A percentile compares a stretch with the other conserved stretches of the same genome.
Conservation (phyloP, 2,888 invertebrate species). For the Physocephala rufipes region DNA sequence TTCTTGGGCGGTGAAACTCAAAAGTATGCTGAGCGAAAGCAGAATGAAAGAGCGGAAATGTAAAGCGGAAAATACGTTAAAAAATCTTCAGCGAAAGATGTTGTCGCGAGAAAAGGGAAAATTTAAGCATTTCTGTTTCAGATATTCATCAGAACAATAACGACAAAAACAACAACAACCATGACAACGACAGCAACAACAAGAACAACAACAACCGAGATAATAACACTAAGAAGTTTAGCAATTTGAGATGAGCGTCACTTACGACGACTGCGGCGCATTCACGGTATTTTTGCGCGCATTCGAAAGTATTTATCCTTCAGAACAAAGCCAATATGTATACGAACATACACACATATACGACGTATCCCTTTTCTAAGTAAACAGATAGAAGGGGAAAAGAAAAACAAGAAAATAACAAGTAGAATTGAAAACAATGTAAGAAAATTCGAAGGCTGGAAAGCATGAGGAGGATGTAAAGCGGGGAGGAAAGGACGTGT, state of each 20-base stretch:
- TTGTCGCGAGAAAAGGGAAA: neutral
- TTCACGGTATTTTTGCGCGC: conserved; percentile 13
- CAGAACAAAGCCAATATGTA: neutral
- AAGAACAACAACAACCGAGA: neutral
- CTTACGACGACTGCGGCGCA: neutral
- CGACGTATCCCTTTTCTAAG: too few species aligned
- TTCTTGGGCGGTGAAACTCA: too few species aligned
- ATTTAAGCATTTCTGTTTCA: conserved; percentile 16
- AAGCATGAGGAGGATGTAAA: too few species aligned
- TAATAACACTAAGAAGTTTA: neutral
- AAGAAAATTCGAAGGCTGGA: neutral
- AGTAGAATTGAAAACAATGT: neutral
- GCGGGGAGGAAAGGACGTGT: conserved; percentile 3
- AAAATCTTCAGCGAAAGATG: conserved; percentile 16
- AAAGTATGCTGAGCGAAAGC: too few species aligned
- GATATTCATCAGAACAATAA: neutral
- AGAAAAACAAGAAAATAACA: too few species aligned
- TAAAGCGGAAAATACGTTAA: too few species aligned
- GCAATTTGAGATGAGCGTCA: neutral
- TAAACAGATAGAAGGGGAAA: neutral
- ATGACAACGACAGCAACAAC: neutral
- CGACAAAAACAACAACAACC: neutral
- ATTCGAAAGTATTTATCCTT: conserved; percentile 26
- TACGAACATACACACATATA: too few species aligned
- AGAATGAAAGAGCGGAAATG: too few species aligned